A percentile compares a stretch with the other conserved stretches of the same genome.
Conservation (phyloP, 2,113 vertebrate species). For the Thamnaconus septentrionalis region DNA sequence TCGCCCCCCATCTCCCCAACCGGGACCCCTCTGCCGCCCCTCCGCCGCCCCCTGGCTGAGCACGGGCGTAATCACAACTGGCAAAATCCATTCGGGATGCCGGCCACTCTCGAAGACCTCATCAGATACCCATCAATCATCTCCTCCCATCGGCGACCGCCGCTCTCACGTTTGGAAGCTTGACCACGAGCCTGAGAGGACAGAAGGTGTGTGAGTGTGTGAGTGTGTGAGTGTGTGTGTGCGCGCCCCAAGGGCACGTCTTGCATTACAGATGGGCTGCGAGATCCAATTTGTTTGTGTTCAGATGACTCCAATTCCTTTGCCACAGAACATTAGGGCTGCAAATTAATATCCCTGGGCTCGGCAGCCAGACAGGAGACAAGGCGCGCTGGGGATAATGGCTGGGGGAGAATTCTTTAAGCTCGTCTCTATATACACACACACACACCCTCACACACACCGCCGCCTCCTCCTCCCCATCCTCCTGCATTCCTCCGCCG, state of each 20-base stretch:
- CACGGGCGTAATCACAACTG: conserved; percentile 32
- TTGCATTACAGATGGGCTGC: conserved; percentile 58
- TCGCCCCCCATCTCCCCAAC: conserved; percentile 11
- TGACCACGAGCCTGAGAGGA: no score
- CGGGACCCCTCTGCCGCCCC: not conserved
- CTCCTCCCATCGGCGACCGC: not conserved
- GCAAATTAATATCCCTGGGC: conserved; percentile 66
- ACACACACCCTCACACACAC: conserved; percentile 29
- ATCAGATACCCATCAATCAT: conserved; percentile 55
- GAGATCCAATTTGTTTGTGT: conserved; percentile 69
- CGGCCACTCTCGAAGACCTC: conserved; percentile 34
- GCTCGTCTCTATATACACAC: not conserved
- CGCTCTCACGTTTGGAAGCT: not conserved
- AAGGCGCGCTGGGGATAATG: conserved; percentile 7
- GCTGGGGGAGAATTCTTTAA: conserved; percentile 48
- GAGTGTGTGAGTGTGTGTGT: not conserved
- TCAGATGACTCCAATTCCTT: conserved; percentile 69
- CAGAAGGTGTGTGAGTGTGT: no score
- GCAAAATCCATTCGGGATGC: conserved; percentile 44
- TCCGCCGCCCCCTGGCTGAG: conserved; percentile 5
- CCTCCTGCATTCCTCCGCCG: conserved; percentile 8
- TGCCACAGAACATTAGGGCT: conserved; percentile 72
- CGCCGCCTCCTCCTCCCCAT: conserved; percentile 1
- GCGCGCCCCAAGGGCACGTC: conserved; percentile 35
- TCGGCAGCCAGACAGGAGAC: conserved; percentile 51